phyloP scores from a whole-genome alignment of 2,888 invertebrate species.

The Tanytarsus gracilentus region DNA sequence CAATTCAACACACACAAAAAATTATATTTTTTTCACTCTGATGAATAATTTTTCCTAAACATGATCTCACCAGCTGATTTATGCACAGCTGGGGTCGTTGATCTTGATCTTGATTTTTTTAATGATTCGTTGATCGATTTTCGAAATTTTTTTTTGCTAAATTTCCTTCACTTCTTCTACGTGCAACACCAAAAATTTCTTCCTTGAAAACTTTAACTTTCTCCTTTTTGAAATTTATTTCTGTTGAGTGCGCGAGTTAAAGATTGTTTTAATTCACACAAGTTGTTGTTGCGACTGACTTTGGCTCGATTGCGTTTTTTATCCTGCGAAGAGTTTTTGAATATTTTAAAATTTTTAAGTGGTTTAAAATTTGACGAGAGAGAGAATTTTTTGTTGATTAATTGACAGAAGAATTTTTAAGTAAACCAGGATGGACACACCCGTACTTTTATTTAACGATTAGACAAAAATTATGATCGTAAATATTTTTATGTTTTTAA shows the following conservation, averaged over 20 bases:
- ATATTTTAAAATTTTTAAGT: too few species aligned
- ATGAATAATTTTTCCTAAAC: constrained; percentile 19
- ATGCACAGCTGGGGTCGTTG: constrained; percentile 23
- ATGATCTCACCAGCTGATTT: constrained; percentile 25
- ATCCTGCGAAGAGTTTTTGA: background rate
- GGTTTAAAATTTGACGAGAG: too few species aligned
- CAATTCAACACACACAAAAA: background rate
- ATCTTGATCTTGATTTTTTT: background rate
- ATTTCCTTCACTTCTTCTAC: background rate
- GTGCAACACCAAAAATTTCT: background rate
- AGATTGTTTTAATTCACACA: constrained; percentile 22
- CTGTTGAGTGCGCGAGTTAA: background rate
- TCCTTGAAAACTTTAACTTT: background rate
- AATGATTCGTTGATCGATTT: background rate
- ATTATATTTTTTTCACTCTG: background rate
- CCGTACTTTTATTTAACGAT: too few species aligned
- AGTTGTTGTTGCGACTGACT: background rate
- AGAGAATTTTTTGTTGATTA: too few species aligned
- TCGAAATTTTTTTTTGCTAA: background rate
- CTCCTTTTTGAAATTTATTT: background rate
- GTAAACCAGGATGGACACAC: too few species aligned
- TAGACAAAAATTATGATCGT: too few species aligned
- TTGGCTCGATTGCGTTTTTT: constrained; percentile 7
- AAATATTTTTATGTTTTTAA: too few species aligned
- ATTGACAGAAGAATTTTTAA: too few species aligned